Percentiles rank a stretch among this genome's conserved stretches.
These are phyloP conservation scores for Misgurnus anguillicaudatus DNA, from an alignment of 2,113 vertebrate species.

Conservation along the genomic window DNA sequence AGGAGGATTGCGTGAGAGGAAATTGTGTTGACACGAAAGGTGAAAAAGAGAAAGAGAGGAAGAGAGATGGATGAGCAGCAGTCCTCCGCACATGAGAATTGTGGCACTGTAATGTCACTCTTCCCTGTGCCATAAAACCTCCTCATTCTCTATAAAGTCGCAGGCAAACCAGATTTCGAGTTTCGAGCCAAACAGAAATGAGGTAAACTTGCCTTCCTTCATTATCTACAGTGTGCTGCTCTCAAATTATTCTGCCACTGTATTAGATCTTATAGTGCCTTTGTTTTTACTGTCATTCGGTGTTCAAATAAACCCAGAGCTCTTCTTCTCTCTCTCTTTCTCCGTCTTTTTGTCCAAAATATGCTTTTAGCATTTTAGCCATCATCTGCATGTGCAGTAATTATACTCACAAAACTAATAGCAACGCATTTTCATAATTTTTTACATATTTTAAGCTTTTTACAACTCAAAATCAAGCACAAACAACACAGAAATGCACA, in stretches of 20 bases:
- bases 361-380: slow-evolving; percentile 27
- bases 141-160: slow-evolving; percentile 27
- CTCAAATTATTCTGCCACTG: slow-evolving; percentile 10
- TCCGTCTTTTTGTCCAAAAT: slow-evolving; percentile 16
- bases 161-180: slow-evolving; percentile 23
- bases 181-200: slow-evolving; percentile 32
- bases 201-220: slow-evolving; percentile 32
- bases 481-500: background rate
- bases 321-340: background rate
- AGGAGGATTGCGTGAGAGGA: slow-evolving; percentile 27
- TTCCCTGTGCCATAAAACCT: slow-evolving; percentile 26
- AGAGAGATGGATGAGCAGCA: slow-evolving; percentile 4
- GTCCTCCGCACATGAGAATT: slow-evolving; percentile 18
- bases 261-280: background rate
- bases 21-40: slow-evolving; percentile 1
- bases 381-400: slow-evolving; percentile 12
- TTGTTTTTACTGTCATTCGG: slow-evolving; percentile 29
- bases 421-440: background rate
- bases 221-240: slow-evolving; percentile 25
- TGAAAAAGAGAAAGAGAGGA: background rate
- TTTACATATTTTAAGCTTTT: background rate
- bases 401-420: slow-evolving; percentile 5
- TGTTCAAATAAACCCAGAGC: slow-evolving; percentile 26
- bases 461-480: background rate
- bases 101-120: slow-evolving; percentile 33